phyloP scores from a whole-genome alignment of 2,113 vertebrate genomes.

The Bubo blakistoni region DNA sequence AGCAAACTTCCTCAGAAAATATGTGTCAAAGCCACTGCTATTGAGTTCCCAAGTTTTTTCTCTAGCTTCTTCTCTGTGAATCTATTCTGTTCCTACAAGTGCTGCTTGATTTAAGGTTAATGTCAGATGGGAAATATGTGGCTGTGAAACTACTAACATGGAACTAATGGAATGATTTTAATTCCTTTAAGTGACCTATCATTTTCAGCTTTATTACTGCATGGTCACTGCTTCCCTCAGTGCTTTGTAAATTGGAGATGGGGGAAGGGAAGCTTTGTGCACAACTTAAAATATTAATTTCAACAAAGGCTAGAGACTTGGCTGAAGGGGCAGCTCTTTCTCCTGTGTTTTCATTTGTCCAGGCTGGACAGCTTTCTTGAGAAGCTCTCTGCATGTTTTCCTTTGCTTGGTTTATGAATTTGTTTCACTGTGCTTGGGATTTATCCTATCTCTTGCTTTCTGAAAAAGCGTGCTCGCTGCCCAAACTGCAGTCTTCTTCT shows the following conservation, averaged over 20 bases:
- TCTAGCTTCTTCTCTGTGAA: not conserved
- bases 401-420: not conserved
- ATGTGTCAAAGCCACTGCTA: not conserved
- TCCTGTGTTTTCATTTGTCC: not conserved
- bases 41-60: not conserved
- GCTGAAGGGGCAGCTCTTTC: not conserved
- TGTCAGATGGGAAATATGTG: not conserved
- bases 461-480: not conserved
- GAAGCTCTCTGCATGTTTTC: not conserved
- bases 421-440: not conserved
- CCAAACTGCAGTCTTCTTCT: not conserved
- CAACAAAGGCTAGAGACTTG: not conserved
- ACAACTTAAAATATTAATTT: not conserved
- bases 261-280: not conserved
- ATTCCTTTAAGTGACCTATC: constrained; percentile 24
- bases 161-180: constrained; percentile 22
- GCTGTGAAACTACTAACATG: constrained; percentile 22
- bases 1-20: not conserved
- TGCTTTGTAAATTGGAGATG: not conserved
- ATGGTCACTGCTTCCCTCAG: not conserved
- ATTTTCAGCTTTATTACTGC: constrained; percentile 32
- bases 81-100: not conserved
- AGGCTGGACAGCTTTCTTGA: not conserved
- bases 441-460: not conserved
- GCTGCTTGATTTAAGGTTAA: constrained; percentile 23